Percentiles rank a stretch among this genome's conserved stretches.
These are phyloP conservation scores for Pygocentrus nattereri DNA, from an alignment of 2,797 vertebrate genomes.

Conservation along the genomic window DNA sequence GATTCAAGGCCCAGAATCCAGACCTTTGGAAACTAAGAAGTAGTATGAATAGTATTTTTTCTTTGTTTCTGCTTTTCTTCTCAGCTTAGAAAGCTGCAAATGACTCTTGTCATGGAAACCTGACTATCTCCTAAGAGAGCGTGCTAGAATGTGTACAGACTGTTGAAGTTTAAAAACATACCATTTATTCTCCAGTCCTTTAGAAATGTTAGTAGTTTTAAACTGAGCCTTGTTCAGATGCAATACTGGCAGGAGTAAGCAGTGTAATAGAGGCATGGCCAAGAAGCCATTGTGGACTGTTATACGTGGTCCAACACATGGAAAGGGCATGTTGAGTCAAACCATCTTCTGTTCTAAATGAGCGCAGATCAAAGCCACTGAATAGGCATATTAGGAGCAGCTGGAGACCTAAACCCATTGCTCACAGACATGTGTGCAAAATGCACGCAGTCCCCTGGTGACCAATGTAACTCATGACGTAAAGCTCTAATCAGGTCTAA, in stretches of 20 bases:
- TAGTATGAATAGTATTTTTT: no score
- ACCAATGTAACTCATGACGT: neutral
- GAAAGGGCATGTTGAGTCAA: neutral
- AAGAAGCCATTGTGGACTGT: neutral
- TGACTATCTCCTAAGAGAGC: no score
- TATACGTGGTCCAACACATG: neutral
- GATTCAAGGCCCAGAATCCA: no score
- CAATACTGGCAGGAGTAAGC: neutral
- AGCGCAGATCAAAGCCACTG: conserved; percentile 5
- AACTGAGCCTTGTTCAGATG: neutral
- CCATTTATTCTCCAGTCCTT: no score
- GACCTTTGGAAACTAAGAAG: neutral
- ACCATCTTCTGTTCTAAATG: conserved; percentile 6
- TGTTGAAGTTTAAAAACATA: no score
- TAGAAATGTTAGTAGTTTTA: no score
- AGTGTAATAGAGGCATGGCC: neutral
- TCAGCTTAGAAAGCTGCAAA: neutral
- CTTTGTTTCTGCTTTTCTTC: neutral
- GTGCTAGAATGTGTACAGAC: neutral
- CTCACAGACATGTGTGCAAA: neutral
- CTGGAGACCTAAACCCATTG: neutral
- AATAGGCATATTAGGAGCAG: conserved; percentile 21
- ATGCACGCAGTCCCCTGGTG: neutral
- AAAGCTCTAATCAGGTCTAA: no score
- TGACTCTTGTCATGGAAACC: neutral